Conservation (phyloP, 2,113 vertebrate genomes). For the Grus americana region DNA sequence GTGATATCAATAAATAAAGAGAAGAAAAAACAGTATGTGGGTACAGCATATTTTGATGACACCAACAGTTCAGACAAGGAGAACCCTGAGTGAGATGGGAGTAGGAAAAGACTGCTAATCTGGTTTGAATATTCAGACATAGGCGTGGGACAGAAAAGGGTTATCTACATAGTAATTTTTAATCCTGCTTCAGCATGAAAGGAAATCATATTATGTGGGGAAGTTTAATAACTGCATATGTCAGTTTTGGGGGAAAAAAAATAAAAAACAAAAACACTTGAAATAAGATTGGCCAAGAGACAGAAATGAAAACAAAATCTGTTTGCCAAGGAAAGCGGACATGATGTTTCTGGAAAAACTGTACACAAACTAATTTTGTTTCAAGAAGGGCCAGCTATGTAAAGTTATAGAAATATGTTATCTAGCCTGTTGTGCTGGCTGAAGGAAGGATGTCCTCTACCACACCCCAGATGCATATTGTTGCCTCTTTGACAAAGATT, state of each 20-base stretch:
- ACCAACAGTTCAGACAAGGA: background rate
- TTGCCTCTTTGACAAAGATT: background rate
- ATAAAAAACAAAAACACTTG: background rate
- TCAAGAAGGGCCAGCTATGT: background rate
- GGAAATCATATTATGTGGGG: background rate
- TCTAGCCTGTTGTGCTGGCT: background rate
- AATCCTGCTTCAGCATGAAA: background rate
- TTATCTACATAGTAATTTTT: background rate
- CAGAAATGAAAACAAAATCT: conserved; percentile 3
- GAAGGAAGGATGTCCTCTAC: background rate
- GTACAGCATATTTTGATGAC: background rate
- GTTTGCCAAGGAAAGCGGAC: background rate
- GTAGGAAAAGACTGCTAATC: background rate
- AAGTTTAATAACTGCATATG: background rate
- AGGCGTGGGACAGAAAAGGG: background rate
- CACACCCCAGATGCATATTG: background rate
- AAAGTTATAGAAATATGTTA: background rate
- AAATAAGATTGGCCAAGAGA: background rate
- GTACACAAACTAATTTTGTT: background rate
- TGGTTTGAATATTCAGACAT: background rate
- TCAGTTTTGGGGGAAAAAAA: background rate
- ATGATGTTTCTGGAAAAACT: background rate
- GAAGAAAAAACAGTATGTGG: background rate
- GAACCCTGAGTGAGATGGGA: background rate
- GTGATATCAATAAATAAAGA: background rate